These are phyloP conservation scores for Drosophila mayri DNA, from an alignment of 1,140 invertebrate species.

Conservation along the genomic window DNA sequence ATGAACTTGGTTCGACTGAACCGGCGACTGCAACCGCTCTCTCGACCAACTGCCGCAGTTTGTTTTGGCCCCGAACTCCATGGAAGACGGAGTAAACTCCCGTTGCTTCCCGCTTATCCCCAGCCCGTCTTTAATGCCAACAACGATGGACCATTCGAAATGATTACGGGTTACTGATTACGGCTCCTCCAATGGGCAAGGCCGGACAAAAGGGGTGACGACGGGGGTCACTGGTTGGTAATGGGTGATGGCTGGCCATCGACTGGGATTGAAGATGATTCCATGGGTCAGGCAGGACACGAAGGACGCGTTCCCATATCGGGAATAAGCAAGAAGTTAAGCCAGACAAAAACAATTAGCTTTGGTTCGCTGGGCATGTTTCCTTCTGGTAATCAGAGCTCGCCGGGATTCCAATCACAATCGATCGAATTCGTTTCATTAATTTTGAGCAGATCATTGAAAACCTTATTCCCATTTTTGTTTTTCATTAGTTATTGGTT, in stretches of 20 bases:
- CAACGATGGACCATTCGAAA: constrained; percentile 52
- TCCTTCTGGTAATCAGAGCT: constrained; percentile 15
- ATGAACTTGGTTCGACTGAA: constrained; percentile 59
- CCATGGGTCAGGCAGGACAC: constrained; percentile 14
- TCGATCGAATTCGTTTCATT: constrained; percentile 20
- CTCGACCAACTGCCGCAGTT: constrained; percentile 36
- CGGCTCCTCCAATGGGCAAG: constrained; percentile 26
- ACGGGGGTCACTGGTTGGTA: background rate
- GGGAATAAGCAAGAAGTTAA: constrained; percentile 24
- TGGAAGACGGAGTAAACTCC: background rate
- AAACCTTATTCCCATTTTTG: too few relatives aligned
- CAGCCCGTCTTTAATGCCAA: constrained; percentile 34
- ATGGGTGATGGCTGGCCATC: constrained; percentile 7
- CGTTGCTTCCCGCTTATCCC: background rate
- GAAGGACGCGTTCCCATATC: too few relatives aligned
- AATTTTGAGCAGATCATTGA: background rate
- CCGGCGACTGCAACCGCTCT: constrained; percentile 33
- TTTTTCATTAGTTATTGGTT: too few relatives aligned
- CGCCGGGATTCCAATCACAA: constrained; percentile 10
- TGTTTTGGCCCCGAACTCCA: constrained; percentile 36
- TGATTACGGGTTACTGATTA: constrained; percentile 67
- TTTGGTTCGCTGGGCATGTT: constrained; percentile 34
- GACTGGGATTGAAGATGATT: constrained; percentile 17
- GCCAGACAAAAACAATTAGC: constrained; percentile 51
- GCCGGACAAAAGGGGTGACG: constrained; percentile 8